Evolutionary conservation across 2,888 invertebrate species (phyloP), one percentile per base, ranked within the genome.

Genomic region (Parnassius smintheus): DNA sequence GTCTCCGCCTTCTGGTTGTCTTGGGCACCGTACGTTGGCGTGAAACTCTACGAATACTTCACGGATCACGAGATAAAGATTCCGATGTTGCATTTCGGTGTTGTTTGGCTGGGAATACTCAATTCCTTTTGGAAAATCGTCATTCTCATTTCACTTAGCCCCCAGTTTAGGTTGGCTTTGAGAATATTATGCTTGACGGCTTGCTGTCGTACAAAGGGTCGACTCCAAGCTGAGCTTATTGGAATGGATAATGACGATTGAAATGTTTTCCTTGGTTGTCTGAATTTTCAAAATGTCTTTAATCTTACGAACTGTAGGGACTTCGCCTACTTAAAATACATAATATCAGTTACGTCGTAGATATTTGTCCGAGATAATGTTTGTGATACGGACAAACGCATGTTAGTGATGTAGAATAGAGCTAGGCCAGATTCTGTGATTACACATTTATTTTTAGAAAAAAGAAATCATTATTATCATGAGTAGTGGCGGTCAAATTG

Each of bases 81-180:
- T 78, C 96, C 97, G 75, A 95, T 96, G 92, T 91, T 98, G 70
- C 97, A 98, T 87, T 98, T 98, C 83, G 96, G 96, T 68, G 95
- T 98, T 71, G 96, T 98, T 61, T 99, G 99, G 99, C 92, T 99
- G 74, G 99, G 98, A 56, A 95, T 99, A 74, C 93, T 97, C 72
- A 98, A 98, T 89, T 98, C 98, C 56, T 97, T 98, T 86, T 98
- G 98, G 96, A 99, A 99, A 88, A 96, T 98, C 69, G 91, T 99
- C 68, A 96, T 99, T 74, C 95, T 98, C 82, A 93, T 97, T 71
- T 94, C 96, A 66, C 93, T 98, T 88, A 98, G 98, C 84, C 97
- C 97, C 53, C 97, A 98, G 86, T 99, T 99, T 89, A 94, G 98
- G 69, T 93, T 97, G 67, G 98, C 98, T 54, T 93, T 98, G 73